These are phyloP conservation scores for Cyanoderma ruficeps DNA, from an alignment of 2,113 vertebrate genomes.

Conservation along the genomic window DNA sequence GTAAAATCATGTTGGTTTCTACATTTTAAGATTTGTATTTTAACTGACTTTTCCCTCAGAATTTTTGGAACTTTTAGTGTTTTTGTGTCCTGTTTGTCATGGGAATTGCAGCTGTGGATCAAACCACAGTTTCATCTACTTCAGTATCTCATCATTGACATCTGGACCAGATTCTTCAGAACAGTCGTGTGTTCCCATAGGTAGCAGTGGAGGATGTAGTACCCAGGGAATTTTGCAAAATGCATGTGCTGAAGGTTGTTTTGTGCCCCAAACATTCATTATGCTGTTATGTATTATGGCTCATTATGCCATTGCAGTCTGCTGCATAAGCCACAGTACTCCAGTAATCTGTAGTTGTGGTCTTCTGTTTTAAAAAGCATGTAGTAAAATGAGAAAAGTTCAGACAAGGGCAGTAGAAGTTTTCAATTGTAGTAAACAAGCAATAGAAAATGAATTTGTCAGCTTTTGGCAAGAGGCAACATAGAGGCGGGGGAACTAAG, in stretches of 20 bases:
- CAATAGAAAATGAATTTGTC: background rate
- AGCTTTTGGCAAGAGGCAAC: background rate
- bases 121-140: background rate
- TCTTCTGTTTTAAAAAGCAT: background rate
- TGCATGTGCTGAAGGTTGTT: background rate
- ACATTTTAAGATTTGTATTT: background rate
- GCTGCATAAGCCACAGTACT: background rate
- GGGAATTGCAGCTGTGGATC: background rate
- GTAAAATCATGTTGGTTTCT: background rate
- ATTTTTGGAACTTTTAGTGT: background rate
- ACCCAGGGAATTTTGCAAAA: background rate
- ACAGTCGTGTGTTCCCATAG: background rate
- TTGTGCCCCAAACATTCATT: background rate
- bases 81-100: background rate
- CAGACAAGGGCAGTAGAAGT: background rate
- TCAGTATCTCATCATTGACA: background rate
- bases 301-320: background rate
- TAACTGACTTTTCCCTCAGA: background rate
- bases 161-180: background rate
- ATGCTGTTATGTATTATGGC: background rate
- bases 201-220: background rate
- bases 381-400: background rate
- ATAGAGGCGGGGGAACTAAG: background rate
- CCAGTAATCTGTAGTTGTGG: background rate
- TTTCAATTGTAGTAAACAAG: background rate